A percentile compares a stretch with the other conserved stretches of the same genome.
Evolutionary conservation across 2,113 vertebrate genomes (phyloP).

Genomic region (Tachuris rubrigastra): DNA sequence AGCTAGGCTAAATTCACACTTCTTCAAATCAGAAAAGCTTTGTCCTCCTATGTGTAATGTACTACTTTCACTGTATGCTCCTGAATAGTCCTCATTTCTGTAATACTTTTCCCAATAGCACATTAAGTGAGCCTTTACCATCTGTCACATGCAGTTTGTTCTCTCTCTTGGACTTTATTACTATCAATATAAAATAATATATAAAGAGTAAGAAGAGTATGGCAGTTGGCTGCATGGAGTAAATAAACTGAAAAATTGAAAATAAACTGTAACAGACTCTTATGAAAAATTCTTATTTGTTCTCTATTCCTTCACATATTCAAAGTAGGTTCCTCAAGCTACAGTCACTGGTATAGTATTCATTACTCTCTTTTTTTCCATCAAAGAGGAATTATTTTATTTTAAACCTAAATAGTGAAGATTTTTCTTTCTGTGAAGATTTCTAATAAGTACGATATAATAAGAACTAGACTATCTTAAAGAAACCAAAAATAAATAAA

Average conservation of each 20-base stretch:
- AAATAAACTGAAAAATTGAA: background rate
- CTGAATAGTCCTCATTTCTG: slow-evolving; percentile 1
- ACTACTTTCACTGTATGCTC: background rate
- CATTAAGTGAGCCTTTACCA: background rate
- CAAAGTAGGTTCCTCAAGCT: background rate
- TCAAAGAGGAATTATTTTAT: background rate
- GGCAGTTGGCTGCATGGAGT: background rate
- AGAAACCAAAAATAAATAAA: background rate
- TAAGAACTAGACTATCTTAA: background rate
- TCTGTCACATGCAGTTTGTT: background rate
- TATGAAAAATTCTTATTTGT: background rate
- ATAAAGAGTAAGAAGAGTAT: background rate
- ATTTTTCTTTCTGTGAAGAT: background rate
- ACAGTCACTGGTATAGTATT: background rate
- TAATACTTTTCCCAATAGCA: background rate
- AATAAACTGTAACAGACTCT: background rate
- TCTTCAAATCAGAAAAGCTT: slow-evolving; percentile 37
- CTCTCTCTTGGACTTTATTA: background rate
- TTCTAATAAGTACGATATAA: background rate
- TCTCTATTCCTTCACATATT: background rate
- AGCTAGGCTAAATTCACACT: slow-evolving; percentile 36
- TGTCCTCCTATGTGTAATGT: slow-evolving; percentile 39
- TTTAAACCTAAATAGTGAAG: background rate
- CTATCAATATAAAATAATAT: background rate
- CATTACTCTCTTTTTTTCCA: background rate